Evolutionary conservation across 92 coral and sea anemone genomes (phyloP).

Genomic region (Phenganax subtilis): DNA sequence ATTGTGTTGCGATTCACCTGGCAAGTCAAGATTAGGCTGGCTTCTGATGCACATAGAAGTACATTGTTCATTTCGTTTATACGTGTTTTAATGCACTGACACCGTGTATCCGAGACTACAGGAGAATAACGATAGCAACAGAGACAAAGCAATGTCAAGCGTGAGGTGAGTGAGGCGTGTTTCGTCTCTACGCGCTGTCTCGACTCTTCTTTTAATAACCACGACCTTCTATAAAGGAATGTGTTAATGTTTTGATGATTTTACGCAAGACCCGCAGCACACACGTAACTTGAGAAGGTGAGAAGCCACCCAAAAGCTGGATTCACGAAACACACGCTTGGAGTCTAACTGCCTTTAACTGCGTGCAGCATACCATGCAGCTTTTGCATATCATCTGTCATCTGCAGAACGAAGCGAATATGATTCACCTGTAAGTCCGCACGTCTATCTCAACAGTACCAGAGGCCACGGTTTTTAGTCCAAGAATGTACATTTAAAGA

Average conservation of each 20-base stretch:
- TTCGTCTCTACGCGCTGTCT: background rate
- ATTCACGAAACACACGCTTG: constrained; percentile 14
- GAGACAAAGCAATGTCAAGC: background rate
- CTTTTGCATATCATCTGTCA: constrained; percentile 28
- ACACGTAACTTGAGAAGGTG: constrained; percentile 11
- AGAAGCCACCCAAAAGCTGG: background rate
- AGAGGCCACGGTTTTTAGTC: background rate
- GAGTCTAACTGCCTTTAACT: background rate
- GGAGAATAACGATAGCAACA: background rate
- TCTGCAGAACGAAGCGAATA: background rate
- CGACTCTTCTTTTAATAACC: background rate
- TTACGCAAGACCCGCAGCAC: background rate
- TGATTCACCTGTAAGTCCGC: background rate
- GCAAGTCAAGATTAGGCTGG: background rate
- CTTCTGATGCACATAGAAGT: background rate
- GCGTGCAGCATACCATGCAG: constrained; percentile 31
- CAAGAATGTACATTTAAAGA: background rate
- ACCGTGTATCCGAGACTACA: background rate
- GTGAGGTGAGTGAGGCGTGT: background rate
- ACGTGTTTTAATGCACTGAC: background rate
- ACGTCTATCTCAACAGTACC: background rate
- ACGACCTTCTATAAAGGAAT: background rate
- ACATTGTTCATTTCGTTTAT: background rate
- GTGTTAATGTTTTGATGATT: background rate
- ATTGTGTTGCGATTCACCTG: constrained; percentile 1